phyloP scores from a whole-genome alignment of 2,888 invertebrate genomes.

The Cantharis flavilabris region DNA sequence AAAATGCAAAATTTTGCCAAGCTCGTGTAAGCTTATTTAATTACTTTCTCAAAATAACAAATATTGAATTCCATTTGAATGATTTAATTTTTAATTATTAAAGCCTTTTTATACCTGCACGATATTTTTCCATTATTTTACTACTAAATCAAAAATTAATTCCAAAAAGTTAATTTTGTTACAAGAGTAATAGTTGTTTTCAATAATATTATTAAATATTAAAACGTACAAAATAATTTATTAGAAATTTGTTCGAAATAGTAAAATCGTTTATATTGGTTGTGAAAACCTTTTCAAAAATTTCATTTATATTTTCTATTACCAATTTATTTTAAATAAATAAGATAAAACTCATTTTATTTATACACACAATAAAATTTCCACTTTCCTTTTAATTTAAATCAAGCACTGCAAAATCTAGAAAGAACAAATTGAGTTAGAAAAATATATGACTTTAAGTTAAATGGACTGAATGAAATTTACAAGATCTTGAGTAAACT shows the following conservation, averaged over 20 bases:
- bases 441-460: conserved; percentile 13
- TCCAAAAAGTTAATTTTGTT: not conserved
- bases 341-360: not conserved
- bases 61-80: not conserved
- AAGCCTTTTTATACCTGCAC: not conserved
- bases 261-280: not conserved
- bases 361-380: not conserved
- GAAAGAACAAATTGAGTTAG: conserved; percentile 8
- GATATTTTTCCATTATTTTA: not conserved
- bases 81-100: not conserved
- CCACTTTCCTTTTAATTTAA: not conserved
- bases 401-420: not conserved
- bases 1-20: not conserved
- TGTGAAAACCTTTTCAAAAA: not conserved
- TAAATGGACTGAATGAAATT: conserved; percentile 35
- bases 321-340: not conserved
- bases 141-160: not conserved
- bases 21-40: not conserved
- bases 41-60: not conserved
- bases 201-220: not conserved
- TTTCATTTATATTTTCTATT: not conserved
- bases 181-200: no score
- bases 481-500: conserved; percentile 31
- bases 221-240: not conserved
- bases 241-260: not conserved